phyloP scores from a whole-genome alignment of 1,140 invertebrate genomes.

The Maconellicoccus hirsutus region DNA sequence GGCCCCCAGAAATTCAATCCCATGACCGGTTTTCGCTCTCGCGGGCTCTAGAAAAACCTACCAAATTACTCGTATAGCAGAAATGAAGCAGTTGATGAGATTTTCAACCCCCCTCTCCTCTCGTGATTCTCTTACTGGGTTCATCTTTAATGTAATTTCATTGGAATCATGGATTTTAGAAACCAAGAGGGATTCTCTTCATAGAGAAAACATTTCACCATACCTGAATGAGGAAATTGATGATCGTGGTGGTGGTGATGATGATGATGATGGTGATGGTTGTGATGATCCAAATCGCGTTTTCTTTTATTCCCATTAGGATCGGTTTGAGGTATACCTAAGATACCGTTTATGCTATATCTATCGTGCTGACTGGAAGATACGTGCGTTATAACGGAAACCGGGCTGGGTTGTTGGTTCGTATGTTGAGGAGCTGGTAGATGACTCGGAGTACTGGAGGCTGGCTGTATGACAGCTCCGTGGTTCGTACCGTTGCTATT shows the following conservation, averaged over 20 bases:
- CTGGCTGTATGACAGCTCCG: slow-evolving; percentile 24
- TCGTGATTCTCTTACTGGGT: too few relatives aligned
- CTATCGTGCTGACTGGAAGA: slow-evolving; percentile 49
- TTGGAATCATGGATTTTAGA: too few relatives aligned
- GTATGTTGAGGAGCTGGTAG: slow-evolving; percentile 24
- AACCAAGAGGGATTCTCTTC: too few relatives aligned
- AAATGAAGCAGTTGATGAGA: too few relatives aligned
- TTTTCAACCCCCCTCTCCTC: too few relatives aligned
- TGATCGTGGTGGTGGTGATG: slow-evolving; percentile 25
- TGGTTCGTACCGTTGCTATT: slow-evolving; percentile 31
- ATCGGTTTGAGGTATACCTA: slow-evolving; percentile 65
- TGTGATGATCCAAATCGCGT: slow-evolving; percentile 47
- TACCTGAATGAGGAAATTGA: slow-evolving; percentile 12
- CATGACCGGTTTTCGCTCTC: too few relatives aligned
- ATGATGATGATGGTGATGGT: slow-evolving; percentile 35
- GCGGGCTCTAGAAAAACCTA: too few relatives aligned
- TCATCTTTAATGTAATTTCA: too few relatives aligned
- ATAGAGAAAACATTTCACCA: too few relatives aligned
- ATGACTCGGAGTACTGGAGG: slow-evolving; percentile 15
- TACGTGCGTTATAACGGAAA: slow-evolving; percentile 55
- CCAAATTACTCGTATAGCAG: too few relatives aligned
- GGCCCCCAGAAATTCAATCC: too few relatives aligned
- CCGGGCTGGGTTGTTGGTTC: slow-evolving; percentile 34
- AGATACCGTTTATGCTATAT: slow-evolving; percentile 92
- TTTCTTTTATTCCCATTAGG: slow-evolving; percentile 62